Base-by-base conservation (phyloP, 2,888 invertebrate genomes). In the Trichacis sp. region DNA sequence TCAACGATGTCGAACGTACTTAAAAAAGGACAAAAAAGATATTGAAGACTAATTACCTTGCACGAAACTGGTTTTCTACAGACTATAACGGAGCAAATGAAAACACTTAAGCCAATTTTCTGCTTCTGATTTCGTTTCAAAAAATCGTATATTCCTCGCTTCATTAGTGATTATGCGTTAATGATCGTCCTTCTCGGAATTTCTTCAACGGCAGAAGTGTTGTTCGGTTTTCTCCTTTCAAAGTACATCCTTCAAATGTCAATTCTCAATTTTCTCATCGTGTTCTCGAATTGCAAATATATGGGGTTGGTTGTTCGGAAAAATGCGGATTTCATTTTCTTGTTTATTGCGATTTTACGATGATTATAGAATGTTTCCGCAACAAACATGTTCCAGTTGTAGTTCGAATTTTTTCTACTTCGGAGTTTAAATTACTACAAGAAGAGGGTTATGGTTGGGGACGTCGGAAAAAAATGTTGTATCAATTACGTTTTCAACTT, bases 51-150 rank as follows among this genome's bases (percentile, higher is more conserved):
- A 64, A 64, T 64, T 58, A 51, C 60, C 64, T 60, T 56, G 60
- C 60, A 50, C 57, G 5, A 57, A 65, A 65, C 65, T 54, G 61
- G 65, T 65, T 65, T 46, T 8, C 50, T 54, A 1, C 36, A 33
- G 40, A 30, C 53, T 38, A 9, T 19, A 38, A 24, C 11, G 43
- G 53, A 65, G 54, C 53, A 58, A 65, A 57, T 65, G 61, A 53
- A 61, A 60, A 65, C 54, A 57, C 60, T 65, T 49, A 61, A 59
- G 53, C 53, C 49, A 38, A 60, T 65, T 65, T 65, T 65, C 65
- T 61, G 54, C 65, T 61, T 42, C 24, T n/a, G 24, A 65, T 65
- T 65, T 65, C 54, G 56, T 60, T 57, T 57, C 48, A 45, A 56
- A 51, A 46, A 60, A 60, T 54, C 60, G 60, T 57, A 56, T 53